A percentile compares a stretch with the other conserved stretches of the same genome.
Evolutionary conservation across 2,888 invertebrate species (phyloP).

Genomic region (Watsonalla binaria): DNA sequence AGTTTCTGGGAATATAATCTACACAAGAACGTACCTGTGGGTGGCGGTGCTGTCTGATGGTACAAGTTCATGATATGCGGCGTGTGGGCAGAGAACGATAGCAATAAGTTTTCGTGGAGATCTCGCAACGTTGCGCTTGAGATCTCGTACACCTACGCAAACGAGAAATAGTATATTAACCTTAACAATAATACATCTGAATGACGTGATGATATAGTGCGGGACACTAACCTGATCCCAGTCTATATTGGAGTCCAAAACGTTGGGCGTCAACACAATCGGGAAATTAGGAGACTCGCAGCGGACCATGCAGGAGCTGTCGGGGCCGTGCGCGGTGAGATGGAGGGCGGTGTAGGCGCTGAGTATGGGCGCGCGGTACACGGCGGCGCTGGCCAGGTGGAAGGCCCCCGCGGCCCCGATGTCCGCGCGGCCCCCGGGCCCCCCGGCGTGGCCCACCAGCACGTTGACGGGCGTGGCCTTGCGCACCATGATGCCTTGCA

Average conservation of each 20-base stretch:
- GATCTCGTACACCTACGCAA: constrained; percentile 67
- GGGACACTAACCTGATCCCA: constrained; percentile 72
- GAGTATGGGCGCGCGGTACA: constrained; percentile 79
- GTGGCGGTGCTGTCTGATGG: constrained; percentile 54
- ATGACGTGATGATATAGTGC: background rate
- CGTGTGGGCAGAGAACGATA: constrained; percentile 81
- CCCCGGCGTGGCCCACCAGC: constrained; percentile 68
- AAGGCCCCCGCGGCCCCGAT: constrained; percentile 48
- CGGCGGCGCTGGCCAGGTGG: constrained; percentile 73
- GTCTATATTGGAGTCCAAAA: constrained; percentile 73
- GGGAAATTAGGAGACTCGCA: constrained; percentile 68
- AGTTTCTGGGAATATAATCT: no score
- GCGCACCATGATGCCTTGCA: constrained; percentile 79
- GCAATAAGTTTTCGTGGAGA: constrained; percentile 79
- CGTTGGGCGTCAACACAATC: constrained; percentile 59
- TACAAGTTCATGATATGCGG: constrained; percentile 74
- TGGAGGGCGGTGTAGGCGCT: constrained; percentile 72
- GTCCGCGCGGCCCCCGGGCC: constrained; percentile 23
- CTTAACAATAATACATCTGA: no score
- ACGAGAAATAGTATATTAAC: no score
- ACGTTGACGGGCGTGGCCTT: constrained; percentile 78
- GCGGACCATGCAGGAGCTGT: constrained; percentile 59
- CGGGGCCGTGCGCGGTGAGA: constrained; percentile 69
- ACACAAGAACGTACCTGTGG: constrained; percentile 37
- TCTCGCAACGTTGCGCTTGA: constrained; percentile 69